These are phyloP conservation scores for Macropis europaea DNA, from an alignment of 2,888 invertebrate species.

Conservation along the genomic window DNA sequence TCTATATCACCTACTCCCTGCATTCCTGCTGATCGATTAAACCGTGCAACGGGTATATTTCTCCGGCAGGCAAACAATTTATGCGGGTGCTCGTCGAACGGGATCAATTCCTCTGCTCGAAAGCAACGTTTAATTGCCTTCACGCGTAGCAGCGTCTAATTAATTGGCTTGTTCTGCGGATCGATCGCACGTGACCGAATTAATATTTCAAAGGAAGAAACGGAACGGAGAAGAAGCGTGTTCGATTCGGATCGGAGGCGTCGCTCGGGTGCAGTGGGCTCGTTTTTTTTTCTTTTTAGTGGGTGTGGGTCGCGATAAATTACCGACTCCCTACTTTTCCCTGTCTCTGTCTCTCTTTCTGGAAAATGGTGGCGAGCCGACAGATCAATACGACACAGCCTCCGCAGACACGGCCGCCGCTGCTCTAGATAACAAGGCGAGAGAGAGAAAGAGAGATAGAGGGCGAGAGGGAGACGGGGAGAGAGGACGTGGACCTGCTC, in stretches of 20 bases:
- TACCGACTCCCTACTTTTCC: constrained; percentile 46
- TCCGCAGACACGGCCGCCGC: constrained; percentile 66
- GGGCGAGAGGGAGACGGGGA: neutral
- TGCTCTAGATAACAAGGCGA: constrained; percentile 72
- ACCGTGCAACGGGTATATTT: no score
- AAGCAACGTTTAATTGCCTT: neutral
- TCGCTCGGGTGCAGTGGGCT: constrained; percentile 39
- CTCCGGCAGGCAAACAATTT: no score
- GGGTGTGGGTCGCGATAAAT: constrained; percentile 54
- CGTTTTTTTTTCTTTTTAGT: no score
- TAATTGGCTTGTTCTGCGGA: constrained; percentile 3
- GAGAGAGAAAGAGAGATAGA: neutral
- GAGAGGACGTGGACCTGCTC: constrained; percentile 60
- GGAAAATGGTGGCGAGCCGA: constrained; percentile 64
- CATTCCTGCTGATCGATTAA: no score
- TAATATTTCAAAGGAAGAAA: neutral
- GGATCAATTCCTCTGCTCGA: no score
- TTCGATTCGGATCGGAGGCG: constrained; percentile 35
- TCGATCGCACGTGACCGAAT: constrained; percentile 33
- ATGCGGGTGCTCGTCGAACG: no score
- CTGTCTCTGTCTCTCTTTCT: constrained; percentile 64
- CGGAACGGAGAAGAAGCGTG: constrained; percentile 1
- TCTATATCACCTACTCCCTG: no score
- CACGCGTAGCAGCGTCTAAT: constrained; percentile 7
- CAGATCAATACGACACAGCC: constrained; percentile 77